Base-by-base conservation (phyloP, 2,113 vertebrate genomes). In the Passerina amoena region DNA sequence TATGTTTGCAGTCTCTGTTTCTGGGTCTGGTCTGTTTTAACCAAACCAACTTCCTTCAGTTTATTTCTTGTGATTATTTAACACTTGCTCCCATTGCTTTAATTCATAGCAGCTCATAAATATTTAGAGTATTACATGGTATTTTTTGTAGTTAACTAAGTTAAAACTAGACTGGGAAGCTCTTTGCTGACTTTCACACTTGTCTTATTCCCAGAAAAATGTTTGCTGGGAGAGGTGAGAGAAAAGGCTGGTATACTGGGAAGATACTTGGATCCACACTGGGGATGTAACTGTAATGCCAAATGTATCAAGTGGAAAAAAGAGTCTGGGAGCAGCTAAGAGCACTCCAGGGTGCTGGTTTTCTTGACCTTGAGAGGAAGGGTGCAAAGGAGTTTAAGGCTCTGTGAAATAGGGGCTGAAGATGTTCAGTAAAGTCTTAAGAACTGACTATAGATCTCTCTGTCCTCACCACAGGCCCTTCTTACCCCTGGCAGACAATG, bases 221-320 rank as follows among this genome's bases (percentile, higher is more conserved):
- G 2, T 63, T 59, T 50, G 15, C 22, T 2, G 2, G 44, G 31
- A 76, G n/a, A 70, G 27, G 15, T n/a, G 35, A 61, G 33, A 59
- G 48, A 45, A 76, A 33, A 81, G 31, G 21, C 48, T 69, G 13
- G 27, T 9, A 7, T 2, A 6, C 24, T 84, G 25, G 15, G 31
- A 19, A 19, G 0, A 4, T 68, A 24, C 61, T 68, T 60, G 1
- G 2, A 3, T 71, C 23, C 31, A 19, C 18, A 3, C 0, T 56
- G 31, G n/a, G 37, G 13, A 21, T 22, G 33, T 45, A 83, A 54
- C 30, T 86, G 40, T 56, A 64, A 35, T 50, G n/a, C 38, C 4
- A 2, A 31, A 65, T 25, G 9, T 60, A n/a, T 53, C 0, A 6
- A 57, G 13, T 61, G 24, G 20, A 24, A 33, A 38, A 33, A 31